These are phyloP conservation scores for Heteronetta atricapilla DNA, from an alignment of 2,113 vertebrate species.

Conservation along the genomic window DNA sequence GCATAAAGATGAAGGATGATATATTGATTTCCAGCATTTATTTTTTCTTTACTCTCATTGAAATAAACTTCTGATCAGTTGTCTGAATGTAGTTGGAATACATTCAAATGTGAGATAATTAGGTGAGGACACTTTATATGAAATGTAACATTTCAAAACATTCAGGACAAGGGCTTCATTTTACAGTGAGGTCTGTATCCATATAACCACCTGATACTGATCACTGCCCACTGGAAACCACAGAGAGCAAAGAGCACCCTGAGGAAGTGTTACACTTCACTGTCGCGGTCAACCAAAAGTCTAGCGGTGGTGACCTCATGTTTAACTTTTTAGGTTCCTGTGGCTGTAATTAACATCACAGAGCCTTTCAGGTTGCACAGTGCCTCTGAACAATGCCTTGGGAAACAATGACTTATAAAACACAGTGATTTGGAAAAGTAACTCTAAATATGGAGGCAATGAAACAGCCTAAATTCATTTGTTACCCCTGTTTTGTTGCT, in stretches of 20 bases:
- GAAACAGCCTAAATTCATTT: not conserved
- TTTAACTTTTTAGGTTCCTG: not conserved
- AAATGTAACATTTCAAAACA: not conserved
- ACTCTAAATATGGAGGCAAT: not conserved
- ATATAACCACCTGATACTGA: not conserved
- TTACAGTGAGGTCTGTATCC: not conserved
- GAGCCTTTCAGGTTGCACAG: not conserved
- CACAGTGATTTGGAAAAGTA: not conserved
- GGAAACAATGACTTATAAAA: not conserved
- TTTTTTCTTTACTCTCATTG: not conserved
- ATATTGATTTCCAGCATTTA: not conserved
- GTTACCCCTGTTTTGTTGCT: too few species aligned
- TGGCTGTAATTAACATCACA: not conserved
- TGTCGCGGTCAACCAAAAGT: not conserved
- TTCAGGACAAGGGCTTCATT: not conserved
- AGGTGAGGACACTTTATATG: not conserved
- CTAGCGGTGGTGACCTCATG: fast-evolving
- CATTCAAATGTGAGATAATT: not conserved
- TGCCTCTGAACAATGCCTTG: not conserved
- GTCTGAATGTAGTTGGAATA: not conserved
- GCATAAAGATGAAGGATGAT: not conserved
- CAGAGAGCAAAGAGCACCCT: not conserved
- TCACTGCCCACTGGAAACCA: not conserved
- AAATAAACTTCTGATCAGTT: not conserved
- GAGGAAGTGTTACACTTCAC: not conserved